Base-by-base conservation (phyloP, 2,797 vertebrate species). In the Phaenicophaeus curvirostris region DNA sequence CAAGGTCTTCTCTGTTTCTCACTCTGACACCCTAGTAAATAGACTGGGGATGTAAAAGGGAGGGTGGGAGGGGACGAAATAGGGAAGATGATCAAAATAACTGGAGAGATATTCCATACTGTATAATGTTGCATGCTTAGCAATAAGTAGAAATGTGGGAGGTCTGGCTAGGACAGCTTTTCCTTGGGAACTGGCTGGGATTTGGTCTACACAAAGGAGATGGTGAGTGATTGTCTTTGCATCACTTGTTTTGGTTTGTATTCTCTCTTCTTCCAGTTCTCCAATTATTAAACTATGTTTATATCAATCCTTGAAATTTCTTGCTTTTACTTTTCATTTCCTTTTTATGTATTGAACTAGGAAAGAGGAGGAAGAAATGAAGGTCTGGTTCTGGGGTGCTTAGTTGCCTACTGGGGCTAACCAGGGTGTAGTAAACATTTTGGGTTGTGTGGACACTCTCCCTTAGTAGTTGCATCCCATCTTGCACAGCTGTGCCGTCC, bases 21-120 rank as follows among this genome's bases (percentile, higher is more conserved):
- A 20, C 0, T 3, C 5, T 35, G 19, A 5, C 5, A 13, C 18
- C 1, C 3, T 11, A 18, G 0, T 41, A 66, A 71, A 39, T 15
- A 28, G 5, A 35, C 5, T 35, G 8, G 9, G 11, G 8, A 2
- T n/a, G 4, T 42, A n/a, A 3, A n/a, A n/a, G 24, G 11, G n/a
- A 11, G n/a, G 23, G 7, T 46, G 39, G 5, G 12, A 75, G 15
- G 9, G 13, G 4, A 8, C 16, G 50, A 8, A 69, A n/a, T 3
- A 6, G 41, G 7, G 2, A 8, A 76, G 25, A 44, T 31, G 12
- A 68, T 4, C 0, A 1, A 28, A 35, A 3, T 13, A 67, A 35
- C 10, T 12, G 62, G 7, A 30, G 3, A 33, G 8, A 14, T 44
- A 23, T 30, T 63, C n/a, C 8, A 4, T 1, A 23, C 23, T 23